phyloP scores from a whole-genome alignment of 92 coral and sea anemone genomes.

The Chrysogorgia sp. region DNA sequence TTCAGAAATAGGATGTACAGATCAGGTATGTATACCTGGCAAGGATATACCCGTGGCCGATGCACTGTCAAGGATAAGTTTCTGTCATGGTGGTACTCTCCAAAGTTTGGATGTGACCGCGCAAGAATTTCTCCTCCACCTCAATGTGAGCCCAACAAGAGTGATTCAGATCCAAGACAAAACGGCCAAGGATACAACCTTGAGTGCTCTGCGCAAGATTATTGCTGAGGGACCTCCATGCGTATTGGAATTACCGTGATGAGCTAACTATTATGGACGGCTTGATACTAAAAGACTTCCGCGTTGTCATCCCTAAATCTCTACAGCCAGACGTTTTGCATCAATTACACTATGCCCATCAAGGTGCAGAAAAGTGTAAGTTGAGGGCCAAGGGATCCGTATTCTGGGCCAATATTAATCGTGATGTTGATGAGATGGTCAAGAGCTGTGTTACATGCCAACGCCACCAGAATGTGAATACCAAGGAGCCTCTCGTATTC shows the following conservation, averaged over 20 bases:
- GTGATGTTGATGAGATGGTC: conserved; percentile 51
- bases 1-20: background rate
- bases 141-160: conserved; percentile 31
- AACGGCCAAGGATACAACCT: conserved; percentile 38
- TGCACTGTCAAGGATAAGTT: conserved; percentile 18
- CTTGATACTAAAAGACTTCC: conserved; percentile 50
- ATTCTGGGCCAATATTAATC: conserved; percentile 61
- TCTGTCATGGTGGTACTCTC: conserved; percentile 4
- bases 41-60: conserved; percentile 25
- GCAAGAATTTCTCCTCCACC: conserved; percentile 29
- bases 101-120: conserved; percentile 18
- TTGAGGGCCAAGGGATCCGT: conserved; percentile 65
- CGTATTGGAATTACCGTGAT: conserved; percentile 59
- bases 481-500: conserved; percentile 65
- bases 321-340: conserved; percentile 47
- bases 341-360: conserved; percentile 58
- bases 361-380: conserved; percentile 62
- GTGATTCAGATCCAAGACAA: conserved; percentile 1
- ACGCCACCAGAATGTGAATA: conserved; percentile 63
- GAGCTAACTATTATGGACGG: conserved; percentile 61
- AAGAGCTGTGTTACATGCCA: conserved; percentile 67
- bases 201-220: conserved; percentile 35
- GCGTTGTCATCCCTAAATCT: conserved; percentile 48
- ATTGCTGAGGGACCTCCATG: conserved; percentile 55
- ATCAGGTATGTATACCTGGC: conserved; percentile 21